These are phyloP conservation scores for Sebastes elongatus DNA, from an alignment of 2,797 vertebrate species.

Conservation along the genomic window DNA sequence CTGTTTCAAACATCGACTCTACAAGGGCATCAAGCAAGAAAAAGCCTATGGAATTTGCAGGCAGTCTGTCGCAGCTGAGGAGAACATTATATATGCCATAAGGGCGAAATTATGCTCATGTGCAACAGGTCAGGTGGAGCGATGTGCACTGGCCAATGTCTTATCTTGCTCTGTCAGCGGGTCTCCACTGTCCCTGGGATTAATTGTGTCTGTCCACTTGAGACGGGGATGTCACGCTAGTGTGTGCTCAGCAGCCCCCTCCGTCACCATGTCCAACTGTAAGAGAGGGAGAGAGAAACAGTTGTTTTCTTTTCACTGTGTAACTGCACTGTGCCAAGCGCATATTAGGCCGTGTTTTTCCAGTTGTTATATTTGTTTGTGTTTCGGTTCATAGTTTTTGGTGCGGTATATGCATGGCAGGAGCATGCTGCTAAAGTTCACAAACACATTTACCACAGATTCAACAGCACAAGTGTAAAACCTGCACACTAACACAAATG, in stretches of 20 bases:
- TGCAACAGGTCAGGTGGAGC: conserved; percentile 62
- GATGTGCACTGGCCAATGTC: conserved; percentile 56
- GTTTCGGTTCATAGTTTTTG: background rate
- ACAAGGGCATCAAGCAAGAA: conserved; percentile 6
- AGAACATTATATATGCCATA: conserved; percentile 45
- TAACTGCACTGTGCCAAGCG: conserved; percentile 2
- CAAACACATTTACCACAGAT: background rate
- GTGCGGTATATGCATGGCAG: background rate
- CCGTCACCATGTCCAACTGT: conserved; percentile 16
- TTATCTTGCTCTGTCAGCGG: conserved; percentile 76
- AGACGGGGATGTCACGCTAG: conserved; percentile 66
- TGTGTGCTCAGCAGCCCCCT: conserved; percentile 45
- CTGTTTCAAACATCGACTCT: background rate
- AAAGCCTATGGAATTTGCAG: background rate
- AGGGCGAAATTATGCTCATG: conserved; percentile 47
- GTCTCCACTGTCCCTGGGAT: conserved; percentile 69
- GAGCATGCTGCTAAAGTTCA: background rate
- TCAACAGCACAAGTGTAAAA: background rate
- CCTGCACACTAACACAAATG: background rate
- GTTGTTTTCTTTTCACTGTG: conserved; percentile 15
- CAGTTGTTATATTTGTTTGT: background rate
- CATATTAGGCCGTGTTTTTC: background rate
- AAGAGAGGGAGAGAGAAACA: conserved; percentile 11
- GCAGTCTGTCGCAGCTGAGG: background rate
- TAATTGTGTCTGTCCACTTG: conserved; percentile 73